Base-by-base conservation (phyloP, 1,140 invertebrate genomes). In the Ips nitidus region DNA sequence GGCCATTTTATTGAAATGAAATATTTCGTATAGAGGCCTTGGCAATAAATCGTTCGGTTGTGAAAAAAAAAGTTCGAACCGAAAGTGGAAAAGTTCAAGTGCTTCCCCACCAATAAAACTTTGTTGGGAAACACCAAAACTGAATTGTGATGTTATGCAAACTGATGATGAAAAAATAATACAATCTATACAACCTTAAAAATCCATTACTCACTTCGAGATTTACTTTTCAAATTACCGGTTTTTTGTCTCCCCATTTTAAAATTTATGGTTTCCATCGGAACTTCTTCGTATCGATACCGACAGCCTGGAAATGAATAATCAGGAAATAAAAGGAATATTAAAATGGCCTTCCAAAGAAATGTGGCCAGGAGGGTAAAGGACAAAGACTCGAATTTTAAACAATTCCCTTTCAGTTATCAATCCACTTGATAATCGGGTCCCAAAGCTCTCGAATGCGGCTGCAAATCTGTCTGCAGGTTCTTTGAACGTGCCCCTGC, bases 401-500 rank as follows among this genome's bases (percentile, higher is more conserved):
- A 47, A 47, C 45, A 47, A 47, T 47, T 47, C n/a, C 45, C n/a
- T 47, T 47, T 47, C 45, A 47, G 45, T 47, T 47, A 47, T 47
- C 4, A 47, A 47, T 47, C 4, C 45, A 47, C 45, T 47, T 47
- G 4, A 47, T 47, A 47, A 47, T 47, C 45, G n/a, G 45, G 45
- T n/a, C n/a, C 4, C 45, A 47, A 4, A 4, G 45, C n/a, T 4
- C 45, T 47, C 22, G 22, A 22, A 22, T 22, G 22, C 22, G 22
- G 22, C 45, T n/a, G 4, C n/a, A 47, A 47, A 47, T 47, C 45
- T 47, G 4, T 47, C 45, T 47, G 45, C 4, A n/a, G 45, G n/a
- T 47, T 47, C 45, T 47, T 47, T 47, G 45, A 47, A 47, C 45
- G 4, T n/a, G 45, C 45, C n/a, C n/a, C 45, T 47, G 45, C 45